Evolutionary conservation across 2,797 vertebrate genomes (phyloP).

Genomic region (Pipistrellus pygmaeus): DNA sequence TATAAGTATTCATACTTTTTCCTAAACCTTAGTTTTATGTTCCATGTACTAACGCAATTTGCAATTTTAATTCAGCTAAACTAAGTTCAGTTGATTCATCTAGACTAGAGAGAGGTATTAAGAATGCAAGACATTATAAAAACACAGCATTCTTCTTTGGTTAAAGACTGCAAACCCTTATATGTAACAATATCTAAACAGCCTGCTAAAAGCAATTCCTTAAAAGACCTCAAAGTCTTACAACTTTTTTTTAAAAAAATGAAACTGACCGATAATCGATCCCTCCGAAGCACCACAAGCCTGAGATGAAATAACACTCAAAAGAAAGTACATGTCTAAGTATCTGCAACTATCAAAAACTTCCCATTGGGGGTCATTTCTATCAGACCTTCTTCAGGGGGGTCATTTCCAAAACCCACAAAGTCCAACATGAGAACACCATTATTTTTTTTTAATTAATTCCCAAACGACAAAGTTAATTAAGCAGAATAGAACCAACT

Average conservation of each 20-base stretch:
- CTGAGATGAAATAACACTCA: slow-evolving; percentile 35
- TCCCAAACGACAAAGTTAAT: slow-evolving; percentile 43
- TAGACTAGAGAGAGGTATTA: slow-evolving; percentile 48
- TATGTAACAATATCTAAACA: slow-evolving; percentile 50
- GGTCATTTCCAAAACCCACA: slow-evolving; percentile 50
- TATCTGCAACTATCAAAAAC: slow-evolving; percentile 13
- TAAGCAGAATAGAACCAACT: not conserved
- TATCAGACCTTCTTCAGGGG: not conserved
- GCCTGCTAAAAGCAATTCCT: slow-evolving; percentile 44
- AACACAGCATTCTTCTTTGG: slow-evolving; percentile 52
- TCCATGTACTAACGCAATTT: slow-evolving; percentile 41
- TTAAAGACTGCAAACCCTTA: slow-evolving; percentile 51
- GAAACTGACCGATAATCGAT: slow-evolving; percentile 26
- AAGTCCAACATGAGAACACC: not conserved
- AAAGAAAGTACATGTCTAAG: slow-evolving; percentile 10
- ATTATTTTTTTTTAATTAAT: slow-evolving; percentile 12
- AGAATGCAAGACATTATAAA: slow-evolving; percentile 33
- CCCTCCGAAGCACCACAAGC: slow-evolving; percentile 22
- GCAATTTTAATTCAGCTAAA: slow-evolving; percentile 55
- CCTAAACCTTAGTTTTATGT: slow-evolving; percentile 28
- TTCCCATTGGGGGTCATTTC: not conserved
- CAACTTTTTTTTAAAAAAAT: not conserved
- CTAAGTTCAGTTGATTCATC: slow-evolving; percentile 38
- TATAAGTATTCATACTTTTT: slow-evolving; percentile 18
- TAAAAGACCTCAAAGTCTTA: slow-evolving; percentile 7